Percentiles rank a stretch among this genome's conserved stretches.
Conservation (phyloP, 1,140 invertebrate species). For the Meloidogyne hapla region DNA sequence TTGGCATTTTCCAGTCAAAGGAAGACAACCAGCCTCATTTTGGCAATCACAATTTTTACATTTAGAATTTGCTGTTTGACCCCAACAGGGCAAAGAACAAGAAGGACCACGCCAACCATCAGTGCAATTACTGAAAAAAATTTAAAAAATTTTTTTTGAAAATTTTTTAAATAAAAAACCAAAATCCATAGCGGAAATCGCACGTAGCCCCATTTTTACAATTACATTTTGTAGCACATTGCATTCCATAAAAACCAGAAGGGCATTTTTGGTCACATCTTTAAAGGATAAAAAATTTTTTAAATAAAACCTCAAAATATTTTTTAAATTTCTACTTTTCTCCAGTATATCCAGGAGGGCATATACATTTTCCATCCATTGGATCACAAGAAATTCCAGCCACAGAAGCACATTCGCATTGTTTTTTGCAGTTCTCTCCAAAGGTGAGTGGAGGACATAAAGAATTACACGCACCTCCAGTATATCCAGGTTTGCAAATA, state of each 20-base stretch:
- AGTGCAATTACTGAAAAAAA: constrained; percentile 15
- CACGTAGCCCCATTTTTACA: constrained; percentile 67
- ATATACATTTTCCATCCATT: constrained; percentile 81
- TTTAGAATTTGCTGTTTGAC: constrained; percentile 25
- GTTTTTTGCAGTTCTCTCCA: constrained; percentile 43
- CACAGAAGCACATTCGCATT: constrained; percentile 48
- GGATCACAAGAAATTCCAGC: constrained; percentile 72
- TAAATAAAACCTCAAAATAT: not conserved
- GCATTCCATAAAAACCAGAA: constrained; percentile 64
- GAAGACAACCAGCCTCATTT: constrained; percentile 81
- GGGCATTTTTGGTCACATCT: constrained; percentile 72
- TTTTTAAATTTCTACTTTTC: no score
- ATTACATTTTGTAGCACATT: constrained; percentile 65
- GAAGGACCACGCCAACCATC: constrained; percentile 65
- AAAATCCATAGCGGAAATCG: constrained; percentile 66
- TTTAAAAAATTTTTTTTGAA: not conserved
- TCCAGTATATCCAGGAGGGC: constrained; percentile 69
- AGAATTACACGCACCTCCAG: constrained; percentile 70
- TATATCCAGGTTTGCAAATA: constrained; percentile 74
- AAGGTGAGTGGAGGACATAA: constrained; percentile 70
- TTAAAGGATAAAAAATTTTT: not conserved
- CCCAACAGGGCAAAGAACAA: constrained; percentile 61
- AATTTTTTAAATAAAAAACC: constrained; percentile 37
- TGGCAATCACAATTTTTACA: constrained; percentile 86
- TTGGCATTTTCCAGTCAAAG: constrained; percentile 76